Conservation (phyloP, 2,797 vertebrate species). For the Oryzias sinensis region DNA sequence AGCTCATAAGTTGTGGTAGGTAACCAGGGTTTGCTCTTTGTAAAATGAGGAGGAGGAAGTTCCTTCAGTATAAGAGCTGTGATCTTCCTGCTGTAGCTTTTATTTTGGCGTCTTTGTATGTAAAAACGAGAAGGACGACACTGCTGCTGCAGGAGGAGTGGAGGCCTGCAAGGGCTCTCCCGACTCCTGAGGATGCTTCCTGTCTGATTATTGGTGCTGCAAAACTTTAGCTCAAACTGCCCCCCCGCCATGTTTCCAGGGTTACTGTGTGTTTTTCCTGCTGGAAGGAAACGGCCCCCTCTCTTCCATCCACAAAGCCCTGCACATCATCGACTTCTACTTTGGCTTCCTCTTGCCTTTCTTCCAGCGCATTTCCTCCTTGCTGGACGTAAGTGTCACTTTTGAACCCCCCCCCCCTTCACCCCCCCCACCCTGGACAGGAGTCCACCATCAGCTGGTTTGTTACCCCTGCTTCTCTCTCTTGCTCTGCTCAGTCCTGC, state of each 20-base stretch:
- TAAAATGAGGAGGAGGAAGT: background rate
- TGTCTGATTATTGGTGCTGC: conserved; percentile 28
- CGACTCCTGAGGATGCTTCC: no score
- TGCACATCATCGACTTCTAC: conserved; percentile 81
- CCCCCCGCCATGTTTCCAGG: conserved; percentile 73
- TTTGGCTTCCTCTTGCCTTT: conserved; percentile 65
- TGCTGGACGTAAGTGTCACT: conserved; percentile 63
- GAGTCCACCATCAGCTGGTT: background rate
- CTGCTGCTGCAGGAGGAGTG: no score
- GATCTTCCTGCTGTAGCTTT: no score
- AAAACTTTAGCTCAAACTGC: conserved; percentile 24
- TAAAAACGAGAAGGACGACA: no score
- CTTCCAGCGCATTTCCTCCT: conserved; percentile 66
- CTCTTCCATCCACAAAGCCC: conserved; percentile 85
- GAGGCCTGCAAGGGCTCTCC: no score
- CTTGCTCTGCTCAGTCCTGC: conserved; percentile 52
- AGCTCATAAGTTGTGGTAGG: conserved; percentile 76
- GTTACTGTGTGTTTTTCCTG: conserved; percentile 88
- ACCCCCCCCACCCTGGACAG: background rate
- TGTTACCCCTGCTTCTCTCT: conserved; percentile 11
- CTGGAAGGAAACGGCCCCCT: conserved; percentile 83
- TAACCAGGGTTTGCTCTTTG: conserved; percentile 7
- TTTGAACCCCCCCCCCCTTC: no score
- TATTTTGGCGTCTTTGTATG: no score
- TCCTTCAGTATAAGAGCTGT: no score